These are phyloP conservation scores for Xiphophorus hellerii DNA, from an alignment of 2,113 vertebrate species.

Conservation along the genomic window DNA sequence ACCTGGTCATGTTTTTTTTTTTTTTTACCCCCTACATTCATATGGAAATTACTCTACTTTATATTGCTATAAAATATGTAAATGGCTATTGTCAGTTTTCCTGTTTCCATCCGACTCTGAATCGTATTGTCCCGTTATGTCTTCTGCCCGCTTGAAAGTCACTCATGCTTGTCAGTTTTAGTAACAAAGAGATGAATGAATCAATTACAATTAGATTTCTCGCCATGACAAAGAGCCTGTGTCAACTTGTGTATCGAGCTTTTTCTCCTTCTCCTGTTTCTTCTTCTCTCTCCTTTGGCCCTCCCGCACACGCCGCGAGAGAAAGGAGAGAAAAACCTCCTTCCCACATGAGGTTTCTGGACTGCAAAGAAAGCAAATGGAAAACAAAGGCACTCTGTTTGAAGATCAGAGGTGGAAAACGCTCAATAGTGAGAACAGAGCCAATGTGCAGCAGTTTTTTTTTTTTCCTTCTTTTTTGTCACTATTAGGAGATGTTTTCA, in stretches of 20 bases:
- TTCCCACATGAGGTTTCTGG: conserved; percentile 16
- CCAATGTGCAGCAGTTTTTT: conserved; percentile 1
- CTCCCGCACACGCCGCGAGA: not conserved
- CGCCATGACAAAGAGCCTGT: conserved; percentile 23
- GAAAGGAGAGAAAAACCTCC: not conserved
- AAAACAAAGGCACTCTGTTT: conserved; percentile 17
- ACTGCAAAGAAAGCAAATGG: conserved; percentile 10
- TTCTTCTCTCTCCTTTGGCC: too few relatives aligned
- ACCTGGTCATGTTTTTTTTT: conserved; percentile 4
- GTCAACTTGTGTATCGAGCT: not conserved
- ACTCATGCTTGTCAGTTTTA: conserved; percentile 28
- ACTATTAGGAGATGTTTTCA: conserved; percentile 56
- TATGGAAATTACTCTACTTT: conserved; percentile 51
- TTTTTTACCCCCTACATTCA: conserved; percentile 14
- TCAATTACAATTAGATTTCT: conserved; percentile 19
- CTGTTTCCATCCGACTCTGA: conserved; percentile 40
- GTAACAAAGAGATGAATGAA: conserved; percentile 34
- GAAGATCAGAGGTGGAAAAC: conserved; percentile 21
- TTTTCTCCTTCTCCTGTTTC: not conserved
- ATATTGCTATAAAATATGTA: conserved; percentile 43
- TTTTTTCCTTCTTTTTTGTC: conserved; percentile 18
- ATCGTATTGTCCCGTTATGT: conserved; percentile 40
- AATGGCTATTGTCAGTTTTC: conserved; percentile 17
- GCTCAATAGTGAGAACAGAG: not conserved
- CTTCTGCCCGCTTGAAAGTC: conserved; percentile 36